Percentiles rank a stretch among this genome's conserved stretches.
Conservation (phyloP, 1,140 invertebrate species). For the Heterodera schachtii region DNA sequence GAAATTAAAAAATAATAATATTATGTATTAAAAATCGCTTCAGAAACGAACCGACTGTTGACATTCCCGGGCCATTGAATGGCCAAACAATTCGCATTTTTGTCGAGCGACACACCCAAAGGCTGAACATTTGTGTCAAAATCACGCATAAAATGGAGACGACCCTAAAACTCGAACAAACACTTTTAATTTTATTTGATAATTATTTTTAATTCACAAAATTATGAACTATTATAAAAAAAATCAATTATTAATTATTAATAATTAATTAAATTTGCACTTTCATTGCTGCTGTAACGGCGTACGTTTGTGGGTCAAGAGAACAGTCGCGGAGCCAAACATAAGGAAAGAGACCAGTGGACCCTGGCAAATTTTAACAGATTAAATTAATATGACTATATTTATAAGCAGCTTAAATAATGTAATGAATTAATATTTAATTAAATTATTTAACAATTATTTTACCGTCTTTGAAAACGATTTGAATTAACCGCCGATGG, state of each 20-base stretch:
- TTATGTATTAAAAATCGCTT: background rate
- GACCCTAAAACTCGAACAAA: constrained; percentile 33
- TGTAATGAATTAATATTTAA: background rate
- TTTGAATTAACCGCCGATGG: background rate
- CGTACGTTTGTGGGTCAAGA: constrained; percentile 52
- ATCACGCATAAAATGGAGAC: constrained; percentile 49
- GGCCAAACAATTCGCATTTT: constrained; percentile 22
- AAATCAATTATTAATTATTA: background rate
- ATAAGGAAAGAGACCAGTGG: constrained; percentile 49
- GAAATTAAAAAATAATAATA: constrained; percentile 6
- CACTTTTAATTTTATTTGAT: background rate
- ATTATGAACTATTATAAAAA: no score
- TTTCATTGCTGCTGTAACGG: constrained; percentile 55
- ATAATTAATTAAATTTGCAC: background rate
- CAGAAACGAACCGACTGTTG: constrained; percentile 19
- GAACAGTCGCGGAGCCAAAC: constrained; percentile 61
- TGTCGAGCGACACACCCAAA: background rate
- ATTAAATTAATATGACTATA: no score
- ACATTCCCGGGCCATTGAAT: constrained; percentile 35
- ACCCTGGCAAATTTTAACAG: constrained; percentile 31
- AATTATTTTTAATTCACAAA: no score
- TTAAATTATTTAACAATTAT: background rate
- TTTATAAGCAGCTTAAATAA: background rate
- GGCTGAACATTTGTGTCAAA: constrained; percentile 52
- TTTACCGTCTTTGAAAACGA: constrained; percentile 24